A percentile compares a stretch with the other conserved stretches of the same genome.
Conservation (phyloP, 2,113 vertebrate genomes). For the Himantopus leucocephalus region DNA sequence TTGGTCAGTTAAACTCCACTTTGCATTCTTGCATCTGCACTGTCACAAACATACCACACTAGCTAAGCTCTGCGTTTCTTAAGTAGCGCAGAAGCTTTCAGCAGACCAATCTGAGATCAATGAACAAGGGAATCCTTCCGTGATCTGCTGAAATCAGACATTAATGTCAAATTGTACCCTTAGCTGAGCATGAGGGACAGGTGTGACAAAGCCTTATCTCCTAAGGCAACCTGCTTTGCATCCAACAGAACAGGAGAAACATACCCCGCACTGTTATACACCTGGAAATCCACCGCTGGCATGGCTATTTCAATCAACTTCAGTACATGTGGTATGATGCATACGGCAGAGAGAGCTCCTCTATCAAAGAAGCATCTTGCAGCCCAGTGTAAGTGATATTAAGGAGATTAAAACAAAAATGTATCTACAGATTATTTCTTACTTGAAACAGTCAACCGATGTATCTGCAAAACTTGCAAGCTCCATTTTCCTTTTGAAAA, state of each 20-base stretch:
- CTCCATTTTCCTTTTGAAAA: neutral
- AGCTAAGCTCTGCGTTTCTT: neutral
- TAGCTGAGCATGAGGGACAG: neutral
- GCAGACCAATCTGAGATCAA: neutral
- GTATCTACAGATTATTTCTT: neutral
- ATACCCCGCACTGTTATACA: neutral
- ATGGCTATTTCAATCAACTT: neutral
- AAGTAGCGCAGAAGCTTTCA: neutral
- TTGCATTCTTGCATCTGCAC: rapidly evolving
- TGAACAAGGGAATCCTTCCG: neutral
- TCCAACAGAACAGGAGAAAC: neutral
- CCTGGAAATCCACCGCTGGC: neutral
- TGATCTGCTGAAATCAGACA: neutral
- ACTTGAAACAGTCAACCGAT: neutral
- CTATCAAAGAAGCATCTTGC: neutral
- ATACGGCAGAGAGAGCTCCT: neutral
- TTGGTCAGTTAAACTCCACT: neutral
- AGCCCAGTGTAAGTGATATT: neutral
- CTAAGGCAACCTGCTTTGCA: neutral
- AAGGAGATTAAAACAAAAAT: neutral
- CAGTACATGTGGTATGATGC: neutral
- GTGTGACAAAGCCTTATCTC: neutral
- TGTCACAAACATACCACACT: neutral
- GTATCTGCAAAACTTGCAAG: neutral
- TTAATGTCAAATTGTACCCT: neutral